Evolutionary conservation across 2,797 vertebrate species (phyloP).

Genomic region (Neopelma chrysocephalum): DNA sequence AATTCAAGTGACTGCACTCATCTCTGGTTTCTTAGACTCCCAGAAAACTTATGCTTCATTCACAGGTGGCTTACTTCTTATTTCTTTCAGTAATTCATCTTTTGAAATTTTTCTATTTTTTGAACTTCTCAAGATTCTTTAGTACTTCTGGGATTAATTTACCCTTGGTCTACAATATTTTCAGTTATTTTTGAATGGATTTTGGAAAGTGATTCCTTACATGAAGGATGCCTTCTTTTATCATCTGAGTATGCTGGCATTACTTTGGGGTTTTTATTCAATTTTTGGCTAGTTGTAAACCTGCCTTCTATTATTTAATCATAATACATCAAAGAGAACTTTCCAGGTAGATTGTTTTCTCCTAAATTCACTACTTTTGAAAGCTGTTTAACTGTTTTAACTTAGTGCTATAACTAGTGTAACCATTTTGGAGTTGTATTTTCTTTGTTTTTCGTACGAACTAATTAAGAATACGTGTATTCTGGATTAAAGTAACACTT

Average conservation of each 20-base stretch:
- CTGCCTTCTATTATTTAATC: not conserved
- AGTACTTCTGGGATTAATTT: not conserved
- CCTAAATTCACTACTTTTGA: not conserved
- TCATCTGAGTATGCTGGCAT: not conserved
- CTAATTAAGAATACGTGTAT: not conserved
- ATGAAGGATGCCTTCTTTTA: not conserved
- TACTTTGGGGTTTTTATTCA: not conserved
- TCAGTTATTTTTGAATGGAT: not conserved
- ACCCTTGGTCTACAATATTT: not conserved
- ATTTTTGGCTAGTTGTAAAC: not conserved
- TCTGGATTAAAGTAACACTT: not conserved
- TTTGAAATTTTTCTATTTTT: not conserved
- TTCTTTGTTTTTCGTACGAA: not conserved
- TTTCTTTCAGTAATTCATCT: not conserved
- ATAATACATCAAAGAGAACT: not conserved
- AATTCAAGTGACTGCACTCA: not conserved
- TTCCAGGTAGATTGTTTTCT: not conserved
- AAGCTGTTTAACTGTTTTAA: not conserved
- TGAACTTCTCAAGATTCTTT: not conserved
- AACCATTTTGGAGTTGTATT: not conserved
- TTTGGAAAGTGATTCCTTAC: not conserved
- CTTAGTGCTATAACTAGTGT: not conserved
- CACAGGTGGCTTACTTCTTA: not conserved
- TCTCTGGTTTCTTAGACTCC: not conserved
- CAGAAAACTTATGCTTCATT: not conserved